These are phyloP conservation scores for Pavo muticus DNA, from an alignment of 2,113 vertebrate genomes.

Conservation along the genomic window DNA sequence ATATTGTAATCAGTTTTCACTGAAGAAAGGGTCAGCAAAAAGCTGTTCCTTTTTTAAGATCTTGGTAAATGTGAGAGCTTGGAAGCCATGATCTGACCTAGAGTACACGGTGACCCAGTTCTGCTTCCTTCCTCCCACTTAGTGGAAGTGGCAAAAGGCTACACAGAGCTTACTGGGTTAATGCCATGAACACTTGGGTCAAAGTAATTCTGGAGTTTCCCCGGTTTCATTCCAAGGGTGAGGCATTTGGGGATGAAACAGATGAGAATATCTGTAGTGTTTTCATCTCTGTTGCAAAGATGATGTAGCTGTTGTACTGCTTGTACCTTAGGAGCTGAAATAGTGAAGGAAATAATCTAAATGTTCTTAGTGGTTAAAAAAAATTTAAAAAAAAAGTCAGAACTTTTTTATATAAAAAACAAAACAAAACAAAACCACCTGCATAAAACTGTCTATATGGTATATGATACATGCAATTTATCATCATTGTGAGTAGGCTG, in stretches of 20 bases:
- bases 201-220: background rate
- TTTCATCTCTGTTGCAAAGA: background rate
- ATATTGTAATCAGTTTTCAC: background rate
- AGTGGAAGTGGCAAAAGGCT: background rate
- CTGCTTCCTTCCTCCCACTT: background rate
- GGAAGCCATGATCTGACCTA: background rate
- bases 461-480: constrained; percentile 7
- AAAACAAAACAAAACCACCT: constrained; percentile 46
- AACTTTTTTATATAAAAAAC: background rate
- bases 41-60: background rate
- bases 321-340: background rate
- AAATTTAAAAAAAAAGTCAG: background rate
- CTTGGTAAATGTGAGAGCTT: background rate
- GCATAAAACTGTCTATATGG: background rate
- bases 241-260: background rate
- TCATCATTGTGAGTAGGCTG: constrained; percentile 49
- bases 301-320: background rate
- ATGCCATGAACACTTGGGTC: rapidly evolving
- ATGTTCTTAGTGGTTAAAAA: background rate
- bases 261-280: background rate
- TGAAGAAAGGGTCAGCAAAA: background rate
- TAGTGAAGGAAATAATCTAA: background rate
- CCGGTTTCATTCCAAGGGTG: background rate
- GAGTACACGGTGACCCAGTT: background rate
- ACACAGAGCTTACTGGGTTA: background rate